Evolutionary conservation across 2,888 invertebrate genomes (phyloP).

Genomic region (Blastobasis lacticolella): DNA sequence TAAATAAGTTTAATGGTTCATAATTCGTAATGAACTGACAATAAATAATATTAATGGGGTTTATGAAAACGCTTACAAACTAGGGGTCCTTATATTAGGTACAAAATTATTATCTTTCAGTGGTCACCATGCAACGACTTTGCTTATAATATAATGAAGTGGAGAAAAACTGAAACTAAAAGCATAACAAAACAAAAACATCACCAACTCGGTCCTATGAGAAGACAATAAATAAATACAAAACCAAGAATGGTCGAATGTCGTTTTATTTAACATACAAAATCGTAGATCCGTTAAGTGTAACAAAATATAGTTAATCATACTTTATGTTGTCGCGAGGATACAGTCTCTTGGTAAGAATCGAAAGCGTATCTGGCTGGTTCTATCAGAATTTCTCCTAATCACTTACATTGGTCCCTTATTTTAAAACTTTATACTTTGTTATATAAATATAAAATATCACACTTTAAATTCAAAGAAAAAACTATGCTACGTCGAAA

Average conservation of each 20-base stretch:
- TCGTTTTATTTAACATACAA: slow-evolving; percentile 58
- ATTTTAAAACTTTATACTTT: slow-evolving; percentile 71
- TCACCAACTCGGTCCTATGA: slow-evolving; percentile 46
- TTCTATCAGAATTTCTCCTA: slow-evolving; percentile 70
- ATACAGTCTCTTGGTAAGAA: slow-evolving; percentile 57
- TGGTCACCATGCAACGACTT: slow-evolving; percentile 63
- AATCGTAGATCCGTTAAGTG: slow-evolving; percentile 49
- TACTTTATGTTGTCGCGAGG: slow-evolving; percentile 37
- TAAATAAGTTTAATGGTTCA: slow-evolving; percentile 71
- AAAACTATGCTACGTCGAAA: slow-evolving; percentile 67
- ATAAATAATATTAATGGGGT: slow-evolving; percentile 72
- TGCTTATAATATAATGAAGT: slow-evolving; percentile 26
- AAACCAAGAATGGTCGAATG: slow-evolving; percentile 50
- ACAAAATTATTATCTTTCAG: slow-evolving; percentile 68
- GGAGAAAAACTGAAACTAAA: slow-evolving; percentile 64
- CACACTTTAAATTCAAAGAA: slow-evolving; percentile 73
- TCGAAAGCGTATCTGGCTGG: slow-evolving; percentile 47
- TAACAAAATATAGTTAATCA: slow-evolving; percentile 46
- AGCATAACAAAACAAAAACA: slow-evolving; percentile 34
- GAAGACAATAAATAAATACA: slow-evolving; percentile 52
- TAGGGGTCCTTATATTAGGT: slow-evolving; percentile 68
- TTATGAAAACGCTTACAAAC: slow-evolving; percentile 68
- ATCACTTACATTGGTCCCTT: slow-evolving; percentile 73
- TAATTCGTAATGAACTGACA: slow-evolving; percentile 71
- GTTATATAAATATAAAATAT: slow-evolving; percentile 74